Percentiles rank a stretch among this genome's conserved stretches.
These are phyloP conservation scores for Ctenopoma multispine DNA, from an alignment of 2,797 vertebrate genomes.

Conservation along the genomic window DNA sequence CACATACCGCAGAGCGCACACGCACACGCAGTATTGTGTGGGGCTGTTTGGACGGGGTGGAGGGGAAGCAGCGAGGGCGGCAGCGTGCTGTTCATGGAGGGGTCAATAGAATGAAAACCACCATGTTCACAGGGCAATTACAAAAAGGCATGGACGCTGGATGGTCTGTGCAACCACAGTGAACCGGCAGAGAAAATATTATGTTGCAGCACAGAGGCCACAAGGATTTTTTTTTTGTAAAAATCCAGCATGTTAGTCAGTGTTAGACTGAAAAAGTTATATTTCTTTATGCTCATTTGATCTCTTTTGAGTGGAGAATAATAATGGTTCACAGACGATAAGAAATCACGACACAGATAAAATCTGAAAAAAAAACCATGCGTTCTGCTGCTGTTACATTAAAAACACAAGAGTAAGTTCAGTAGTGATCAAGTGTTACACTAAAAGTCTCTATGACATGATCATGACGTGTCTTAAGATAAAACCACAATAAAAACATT, in stretches of 20 bases:
- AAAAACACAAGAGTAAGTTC: too few relatives aligned
- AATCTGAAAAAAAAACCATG: not conserved
- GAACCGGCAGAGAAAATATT: conserved; percentile 24
- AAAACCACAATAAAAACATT: not conserved
- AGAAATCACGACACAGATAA: not conserved
- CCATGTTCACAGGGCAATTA: conserved; percentile 53
- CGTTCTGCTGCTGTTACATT: too few relatives aligned
- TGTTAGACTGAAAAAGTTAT: conserved; percentile 10
- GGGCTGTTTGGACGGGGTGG: conserved; percentile 60
- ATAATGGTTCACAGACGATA: not conserved
- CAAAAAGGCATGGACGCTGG: conserved; percentile 38
- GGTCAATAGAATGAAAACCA: conserved; percentile 70
- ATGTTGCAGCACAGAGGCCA: conserved; percentile 1
- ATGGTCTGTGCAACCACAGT: conserved; percentile 27
- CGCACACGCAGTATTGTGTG: conserved; percentile 58
- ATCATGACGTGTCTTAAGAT: not conserved
- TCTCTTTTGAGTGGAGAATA: not conserved
- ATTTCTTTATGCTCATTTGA: not conserved
- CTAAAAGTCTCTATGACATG: not conserved
- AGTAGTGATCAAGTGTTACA: not conserved
- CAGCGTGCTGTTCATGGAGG: conserved; percentile 58
- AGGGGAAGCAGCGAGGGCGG: conserved; percentile 47
- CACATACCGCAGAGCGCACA: conserved; percentile 64
- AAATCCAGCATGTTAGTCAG: not conserved
- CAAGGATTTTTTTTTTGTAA: conserved; percentile 3